These are phyloP conservation scores for Bradynema listronoti DNA, from an alignment of 1,140 invertebrate genomes.

Conservation along the genomic window DNA sequence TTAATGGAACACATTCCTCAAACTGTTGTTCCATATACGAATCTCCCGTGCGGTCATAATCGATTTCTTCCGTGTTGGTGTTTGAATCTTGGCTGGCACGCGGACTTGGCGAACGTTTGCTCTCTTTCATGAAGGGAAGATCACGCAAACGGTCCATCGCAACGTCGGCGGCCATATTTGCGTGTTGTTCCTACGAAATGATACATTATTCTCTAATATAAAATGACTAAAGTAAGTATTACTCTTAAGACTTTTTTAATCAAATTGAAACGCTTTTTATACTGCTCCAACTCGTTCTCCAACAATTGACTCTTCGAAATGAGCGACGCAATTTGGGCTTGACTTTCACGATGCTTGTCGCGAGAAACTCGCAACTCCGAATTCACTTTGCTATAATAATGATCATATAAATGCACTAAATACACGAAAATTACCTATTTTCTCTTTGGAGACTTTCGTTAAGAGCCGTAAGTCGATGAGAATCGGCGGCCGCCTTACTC, in stretches of 20 bases:
- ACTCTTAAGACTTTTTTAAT: not conserved
- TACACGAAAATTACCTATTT: not conserved
- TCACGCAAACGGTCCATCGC: slow-evolving; percentile 1
- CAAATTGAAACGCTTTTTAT: slow-evolving; percentile 4
- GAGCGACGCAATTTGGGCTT: slow-evolving; percentile 1
- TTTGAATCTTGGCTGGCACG: not conserved
- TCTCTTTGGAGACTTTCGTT: slow-evolving; percentile 2
- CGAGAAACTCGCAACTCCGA: not conserved
- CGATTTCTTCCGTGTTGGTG: slow-evolving; percentile 7
- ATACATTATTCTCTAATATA: not conserved
- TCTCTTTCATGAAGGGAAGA: slow-evolving; percentile 1
- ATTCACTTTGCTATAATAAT: not conserved
- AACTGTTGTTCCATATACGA: not conserved
- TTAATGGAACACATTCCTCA: not conserved
- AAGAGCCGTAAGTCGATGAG: not conserved
- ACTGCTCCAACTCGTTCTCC: slow-evolving; percentile 1
- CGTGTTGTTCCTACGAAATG: not conserved
- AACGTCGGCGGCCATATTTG: not conserved
- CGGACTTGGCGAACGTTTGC: not conserved
- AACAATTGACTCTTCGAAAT: not conserved
- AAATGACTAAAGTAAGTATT: not conserved
- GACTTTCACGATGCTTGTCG: slow-evolving; percentile 3
- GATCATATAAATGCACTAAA: not conserved
- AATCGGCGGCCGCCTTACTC: not conserved
- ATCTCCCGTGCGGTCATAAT: slow-evolving; percentile 10